phyloP scores from a whole-genome alignment of 2,797 vertebrate genomes.

The Mus spretus region DNA sequence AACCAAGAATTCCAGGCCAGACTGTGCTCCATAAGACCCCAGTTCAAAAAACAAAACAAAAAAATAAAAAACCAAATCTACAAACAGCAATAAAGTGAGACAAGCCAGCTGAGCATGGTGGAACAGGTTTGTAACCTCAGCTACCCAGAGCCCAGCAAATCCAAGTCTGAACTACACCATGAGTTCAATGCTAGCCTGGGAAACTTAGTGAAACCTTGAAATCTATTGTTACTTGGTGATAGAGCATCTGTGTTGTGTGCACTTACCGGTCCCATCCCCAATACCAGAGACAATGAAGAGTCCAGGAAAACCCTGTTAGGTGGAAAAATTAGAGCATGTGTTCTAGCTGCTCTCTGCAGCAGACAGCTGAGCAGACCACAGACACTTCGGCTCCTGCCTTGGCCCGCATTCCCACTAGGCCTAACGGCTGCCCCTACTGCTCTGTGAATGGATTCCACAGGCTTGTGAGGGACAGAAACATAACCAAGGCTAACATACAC shows the following conservation, averaged over 20 bases:
- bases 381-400: neutral
- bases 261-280: neutral
- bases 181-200: neutral
- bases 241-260: neutral
- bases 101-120: too few relatives aligned
- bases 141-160: neutral
- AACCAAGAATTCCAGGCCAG: neutral
- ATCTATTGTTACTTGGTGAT: neutral
- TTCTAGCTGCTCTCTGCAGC: neutral
- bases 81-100: neutral
- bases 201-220: neutral
- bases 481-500: neutral
- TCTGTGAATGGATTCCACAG: neutral
- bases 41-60: neutral
- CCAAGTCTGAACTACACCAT: neutral
- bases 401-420: neutral
- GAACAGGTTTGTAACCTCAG: neutral
- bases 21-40: neutral
- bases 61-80: neutral
- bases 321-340: neutral
- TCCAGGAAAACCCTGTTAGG: neutral
- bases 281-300: neutral
- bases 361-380: rapidly evolving
- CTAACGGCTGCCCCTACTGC: neutral
- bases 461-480: neutral